A percentile compares a stretch with the other conserved stretches of the same genome.
Conservation (phyloP, 2,113 vertebrate species). For the Siniperca knerii region DNA sequence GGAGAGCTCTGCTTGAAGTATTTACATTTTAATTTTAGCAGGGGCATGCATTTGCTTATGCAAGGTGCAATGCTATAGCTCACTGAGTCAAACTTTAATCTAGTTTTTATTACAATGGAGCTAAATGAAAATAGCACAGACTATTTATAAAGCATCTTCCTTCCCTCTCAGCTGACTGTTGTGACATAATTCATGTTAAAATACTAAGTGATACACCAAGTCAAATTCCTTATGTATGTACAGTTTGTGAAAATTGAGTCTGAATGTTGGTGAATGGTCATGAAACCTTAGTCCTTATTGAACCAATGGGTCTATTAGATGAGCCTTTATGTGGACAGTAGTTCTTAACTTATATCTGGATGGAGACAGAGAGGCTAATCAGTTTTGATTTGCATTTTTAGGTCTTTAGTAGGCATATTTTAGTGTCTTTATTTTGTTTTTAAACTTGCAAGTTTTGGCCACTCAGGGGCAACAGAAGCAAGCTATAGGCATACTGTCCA, state of each 20-base stretch:
- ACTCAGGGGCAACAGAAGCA: background rate
- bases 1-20: constrained; percentile 26
- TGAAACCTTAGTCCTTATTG: background rate
- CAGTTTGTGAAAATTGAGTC: background rate
- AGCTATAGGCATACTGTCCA: background rate
- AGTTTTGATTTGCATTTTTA: no score
- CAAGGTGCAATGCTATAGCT: constrained; percentile 24
- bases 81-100: constrained; percentile 52
- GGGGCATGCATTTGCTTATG: constrained; percentile 20
- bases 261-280: background rate
- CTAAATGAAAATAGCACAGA: constrained; percentile 20
- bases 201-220: constrained; percentile 1
- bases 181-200: constrained; percentile 21
- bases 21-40: constrained; percentile 59
- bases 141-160: constrained; percentile 7
- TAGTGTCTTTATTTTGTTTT: background rate
- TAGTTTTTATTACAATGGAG: constrained; percentile 59
- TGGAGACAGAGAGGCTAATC: background rate
- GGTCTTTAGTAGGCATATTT: background rate
- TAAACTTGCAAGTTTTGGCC: background rate
- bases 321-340: background rate
- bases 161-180: constrained; percentile 5
- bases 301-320: background rate
- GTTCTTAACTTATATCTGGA: background rate
- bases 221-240: background rate